Conservation (phyloP, 37 sponge, comb jelly and placozoan species). For the Chondrilla cf. caribensis region DNA sequence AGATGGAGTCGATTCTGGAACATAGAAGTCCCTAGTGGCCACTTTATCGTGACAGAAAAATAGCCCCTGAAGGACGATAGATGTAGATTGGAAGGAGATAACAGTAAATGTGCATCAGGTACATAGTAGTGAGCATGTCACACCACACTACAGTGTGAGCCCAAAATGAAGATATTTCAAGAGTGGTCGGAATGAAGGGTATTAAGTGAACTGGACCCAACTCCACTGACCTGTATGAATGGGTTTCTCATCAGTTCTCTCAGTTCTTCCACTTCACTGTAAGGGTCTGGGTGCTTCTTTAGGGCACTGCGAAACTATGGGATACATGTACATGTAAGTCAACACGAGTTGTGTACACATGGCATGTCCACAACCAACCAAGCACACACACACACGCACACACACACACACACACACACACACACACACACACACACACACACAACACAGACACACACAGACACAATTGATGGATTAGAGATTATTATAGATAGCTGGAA, state of each 20-base stretch:
- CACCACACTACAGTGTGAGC: too few species aligned
- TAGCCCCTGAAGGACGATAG: slow-evolving; percentile 50
- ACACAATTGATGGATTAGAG: too few species aligned
- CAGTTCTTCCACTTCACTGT: slow-evolving; percentile 46
- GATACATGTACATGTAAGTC: neutral
- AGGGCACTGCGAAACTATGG: slow-evolving; percentile 18
- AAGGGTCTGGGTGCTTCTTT: neutral
- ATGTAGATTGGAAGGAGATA: too few species aligned
- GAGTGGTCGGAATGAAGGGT: neutral
- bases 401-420: too few species aligned
- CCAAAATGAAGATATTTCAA: neutral
- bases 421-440: slow-evolving; percentile 9
- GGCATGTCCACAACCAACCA: too few species aligned
- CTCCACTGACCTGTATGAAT: slow-evolving; percentile 52
- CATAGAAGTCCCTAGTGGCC: slow-evolving; percentile 61
- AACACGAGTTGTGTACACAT: neutral
- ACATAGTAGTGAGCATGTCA: too few species aligned
- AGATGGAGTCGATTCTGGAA: slow-evolving; percentile 32
- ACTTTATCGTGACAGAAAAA: slow-evolving; percentile 81
- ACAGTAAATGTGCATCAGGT: too few species aligned
- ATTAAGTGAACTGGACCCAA: neutral
- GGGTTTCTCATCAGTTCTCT: slow-evolving; percentile 57
- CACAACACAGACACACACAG: neutral
- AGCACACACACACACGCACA: too few species aligned
- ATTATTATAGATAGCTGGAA: too few species aligned